phyloP scores from a whole-genome alignment of 2,797 vertebrate species.

The Thalassophryne amazonica region DNA sequence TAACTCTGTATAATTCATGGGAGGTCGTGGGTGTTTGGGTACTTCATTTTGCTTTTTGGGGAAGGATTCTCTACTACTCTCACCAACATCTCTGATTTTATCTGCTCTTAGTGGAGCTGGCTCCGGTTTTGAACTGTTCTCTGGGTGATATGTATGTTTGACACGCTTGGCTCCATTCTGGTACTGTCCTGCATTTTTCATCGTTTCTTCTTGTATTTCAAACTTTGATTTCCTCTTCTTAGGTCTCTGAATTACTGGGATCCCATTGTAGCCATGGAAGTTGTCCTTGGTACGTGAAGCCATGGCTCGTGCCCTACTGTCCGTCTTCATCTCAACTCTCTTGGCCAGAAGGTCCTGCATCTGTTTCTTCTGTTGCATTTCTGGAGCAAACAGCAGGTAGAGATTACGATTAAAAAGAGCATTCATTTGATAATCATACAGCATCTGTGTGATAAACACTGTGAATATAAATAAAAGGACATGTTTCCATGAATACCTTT shows the following conservation, averaged over 20 bases:
- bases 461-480: neutral
- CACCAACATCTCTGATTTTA: slow-evolving; percentile 11
- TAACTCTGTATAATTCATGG: slow-evolving; percentile 91
- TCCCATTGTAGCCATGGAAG: slow-evolving; percentile 91
- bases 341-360: slow-evolving; percentile 89
- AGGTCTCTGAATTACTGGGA: slow-evolving; percentile 86
- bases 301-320: no score
- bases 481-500: slow-evolving; percentile 77
- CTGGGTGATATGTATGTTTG: slow-evolving; percentile 59
- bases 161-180: slow-evolving; percentile 33
- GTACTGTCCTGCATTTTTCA: slow-evolving; percentile 49
- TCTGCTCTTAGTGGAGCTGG: slow-evolving; percentile 71
- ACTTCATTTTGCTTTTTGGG: slow-evolving; percentile 66
- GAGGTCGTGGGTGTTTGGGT: slow-evolving; percentile 74
- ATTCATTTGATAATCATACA: neutral
- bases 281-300: slow-evolving; percentile 99
- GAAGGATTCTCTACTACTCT: slow-evolving; percentile 30
- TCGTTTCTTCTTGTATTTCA: no score
- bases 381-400: slow-evolving; percentile 56
- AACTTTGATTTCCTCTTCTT: slow-evolving; percentile 84
- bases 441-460: neutral
- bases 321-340: slow-evolving; percentile 93
- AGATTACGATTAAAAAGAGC: neutral
- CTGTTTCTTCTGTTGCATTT: slow-evolving; percentile 76
- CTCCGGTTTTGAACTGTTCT: slow-evolving; percentile 74